Conservation (phyloP, 2,113 vertebrate genomes). For the Syngnathus scovelli region DNA sequence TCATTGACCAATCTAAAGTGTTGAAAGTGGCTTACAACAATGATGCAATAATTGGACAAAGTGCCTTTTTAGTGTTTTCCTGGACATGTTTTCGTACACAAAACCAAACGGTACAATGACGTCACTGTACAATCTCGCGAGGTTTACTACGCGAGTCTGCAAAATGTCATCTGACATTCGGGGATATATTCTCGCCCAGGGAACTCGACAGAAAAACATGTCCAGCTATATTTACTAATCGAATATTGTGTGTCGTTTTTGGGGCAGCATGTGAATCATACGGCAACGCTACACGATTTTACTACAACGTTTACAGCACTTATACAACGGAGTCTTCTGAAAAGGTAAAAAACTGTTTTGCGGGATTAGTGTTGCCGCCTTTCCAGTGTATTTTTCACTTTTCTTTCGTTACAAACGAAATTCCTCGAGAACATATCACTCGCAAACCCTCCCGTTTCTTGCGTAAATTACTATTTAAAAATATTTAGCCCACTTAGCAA, state of each 20-base stretch:
- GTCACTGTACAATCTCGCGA: constrained; percentile 37
- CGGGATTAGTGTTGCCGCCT: constrained; percentile 5
- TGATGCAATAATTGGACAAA: no score
- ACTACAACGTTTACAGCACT: not conserved
- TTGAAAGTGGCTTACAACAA: no score
- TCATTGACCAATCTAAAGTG: no score
- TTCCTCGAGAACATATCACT: not conserved
- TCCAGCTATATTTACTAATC: constrained; percentile 18
- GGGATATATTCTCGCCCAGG: constrained; percentile 27
- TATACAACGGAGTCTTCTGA: constrained; percentile 14
- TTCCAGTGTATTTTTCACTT: constrained; percentile 14
- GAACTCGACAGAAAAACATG: constrained; percentile 39
- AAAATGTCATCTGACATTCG: constrained; percentile 53
- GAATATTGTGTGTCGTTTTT: constrained; percentile 9
- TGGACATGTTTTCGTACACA: no score
- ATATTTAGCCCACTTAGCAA: constrained; percentile 3
- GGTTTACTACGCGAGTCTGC: constrained; percentile 5
- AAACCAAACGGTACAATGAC: no score
- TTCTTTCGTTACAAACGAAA: constrained; percentile 36
- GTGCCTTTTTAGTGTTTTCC: no score
- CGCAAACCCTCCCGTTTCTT: not conserved
- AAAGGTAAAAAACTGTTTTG: constrained; percentile 36
- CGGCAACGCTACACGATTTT: not conserved
- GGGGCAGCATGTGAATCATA: not conserved
- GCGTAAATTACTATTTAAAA: not conserved